phyloP scores from a whole-genome alignment of 2,888 invertebrate genomes.

The Phyto melanocephala region DNA sequence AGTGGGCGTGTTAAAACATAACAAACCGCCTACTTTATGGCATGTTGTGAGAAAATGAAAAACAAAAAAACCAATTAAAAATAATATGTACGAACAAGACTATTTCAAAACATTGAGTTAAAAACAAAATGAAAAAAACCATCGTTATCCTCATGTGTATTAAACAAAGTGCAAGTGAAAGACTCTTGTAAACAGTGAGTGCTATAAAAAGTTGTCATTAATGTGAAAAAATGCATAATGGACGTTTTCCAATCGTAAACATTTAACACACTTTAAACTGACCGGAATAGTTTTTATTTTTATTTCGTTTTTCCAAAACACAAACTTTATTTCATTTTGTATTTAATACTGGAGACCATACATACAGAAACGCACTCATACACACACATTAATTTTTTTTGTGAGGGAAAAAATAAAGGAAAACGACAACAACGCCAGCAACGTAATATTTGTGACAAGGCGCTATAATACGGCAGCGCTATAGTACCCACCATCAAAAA shows the following conservation, averaged over 20 bases:
- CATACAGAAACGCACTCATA: no score
- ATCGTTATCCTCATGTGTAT: neutral
- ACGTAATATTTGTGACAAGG: constrained; percentile 47
- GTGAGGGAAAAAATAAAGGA: constrained; percentile 15
- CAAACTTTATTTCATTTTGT: constrained; percentile 12
- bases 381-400: constrained; percentile 21
- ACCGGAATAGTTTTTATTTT: constrained; percentile 12
- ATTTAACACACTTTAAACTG: constrained; percentile 51
- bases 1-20: constrained; percentile 28
- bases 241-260: constrained; percentile 54
- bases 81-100: neutral
- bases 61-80: neutral
- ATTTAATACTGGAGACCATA: neutral
- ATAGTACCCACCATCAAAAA: no score
- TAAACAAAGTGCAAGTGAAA: neutral
- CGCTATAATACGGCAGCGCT: constrained; percentile 37
- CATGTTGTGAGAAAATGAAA: neutral
- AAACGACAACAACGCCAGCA: neutral
- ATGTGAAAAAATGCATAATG: constrained; percentile 32
- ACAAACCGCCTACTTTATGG: constrained; percentile 10
- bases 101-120: constrained; percentile 11
- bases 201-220: constrained; percentile 44
- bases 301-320: neutral
- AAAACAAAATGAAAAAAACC: neutral
- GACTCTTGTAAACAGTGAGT: neutral